A percentile compares a stretch with the other conserved stretches of the same genome.
These are phyloP conservation scores for Alca torda DNA, from an alignment of 2,797 vertebrate genomes.

Conservation along the genomic window DNA sequence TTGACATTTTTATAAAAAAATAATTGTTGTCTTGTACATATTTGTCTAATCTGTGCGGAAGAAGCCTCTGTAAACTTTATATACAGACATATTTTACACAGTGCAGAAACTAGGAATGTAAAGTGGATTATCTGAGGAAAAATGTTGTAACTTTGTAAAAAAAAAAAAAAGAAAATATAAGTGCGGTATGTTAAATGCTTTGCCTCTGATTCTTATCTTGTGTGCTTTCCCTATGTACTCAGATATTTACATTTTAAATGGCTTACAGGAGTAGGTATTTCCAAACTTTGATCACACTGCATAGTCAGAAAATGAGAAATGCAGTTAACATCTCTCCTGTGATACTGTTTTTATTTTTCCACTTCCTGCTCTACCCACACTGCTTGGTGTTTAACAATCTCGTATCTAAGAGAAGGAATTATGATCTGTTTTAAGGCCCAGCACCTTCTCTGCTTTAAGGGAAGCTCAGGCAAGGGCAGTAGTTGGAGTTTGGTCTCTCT, in stretches of 20 bases:
- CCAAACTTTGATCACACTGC: background rate
- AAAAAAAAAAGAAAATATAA: background rate
- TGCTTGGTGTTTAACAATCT: background rate
- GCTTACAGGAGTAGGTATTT: background rate
- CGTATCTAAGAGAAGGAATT: background rate
- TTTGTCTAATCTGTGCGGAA: background rate
- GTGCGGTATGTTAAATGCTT: background rate
- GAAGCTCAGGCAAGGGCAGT: background rate
- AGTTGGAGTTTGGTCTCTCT: background rate
- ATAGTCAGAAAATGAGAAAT: background rate
- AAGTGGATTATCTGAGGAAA: background rate
- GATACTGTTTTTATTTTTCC: background rate
- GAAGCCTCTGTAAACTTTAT: background rate
- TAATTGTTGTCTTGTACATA: background rate
- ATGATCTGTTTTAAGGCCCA: background rate
- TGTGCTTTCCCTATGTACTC: background rate
- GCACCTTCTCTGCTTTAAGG: background rate
- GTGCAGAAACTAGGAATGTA: background rate
- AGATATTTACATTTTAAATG: background rate
- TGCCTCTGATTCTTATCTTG: background rate
- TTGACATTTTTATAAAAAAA: constrained; percentile 17
- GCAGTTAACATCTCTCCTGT: background rate
- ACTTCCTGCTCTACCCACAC: background rate
- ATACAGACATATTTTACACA: background rate
- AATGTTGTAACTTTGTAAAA: constrained; percentile 19